Percentiles rank a stretch among this genome's conserved stretches.
Evolutionary conservation across 2,113 vertebrate genomes (phyloP).

Genomic region (Oophaga pumilio): DNA sequence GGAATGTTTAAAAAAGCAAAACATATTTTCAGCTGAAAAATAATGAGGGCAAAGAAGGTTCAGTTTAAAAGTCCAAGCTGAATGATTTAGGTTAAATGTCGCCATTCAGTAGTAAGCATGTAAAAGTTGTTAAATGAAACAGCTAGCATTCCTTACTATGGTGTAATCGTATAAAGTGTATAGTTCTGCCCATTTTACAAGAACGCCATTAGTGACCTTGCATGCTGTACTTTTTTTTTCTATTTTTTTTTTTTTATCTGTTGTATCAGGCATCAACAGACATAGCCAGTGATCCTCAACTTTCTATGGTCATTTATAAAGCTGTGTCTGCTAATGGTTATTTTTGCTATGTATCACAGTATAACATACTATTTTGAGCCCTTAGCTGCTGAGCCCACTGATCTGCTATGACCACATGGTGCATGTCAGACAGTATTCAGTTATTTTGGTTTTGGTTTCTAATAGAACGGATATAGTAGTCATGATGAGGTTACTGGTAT

Average conservation of each 20-base stretch:
- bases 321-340: not conserved
- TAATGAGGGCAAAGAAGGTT: not conserved
- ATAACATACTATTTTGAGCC: not conserved
- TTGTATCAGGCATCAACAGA: not conserved
- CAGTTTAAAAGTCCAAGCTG: not conserved
- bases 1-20: not conserved
- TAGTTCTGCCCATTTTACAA: not conserved
- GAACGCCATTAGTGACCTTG: not conserved
- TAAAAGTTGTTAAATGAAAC: not conserved
- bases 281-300: not conserved
- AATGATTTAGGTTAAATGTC: not conserved
- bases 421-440: not conserved
- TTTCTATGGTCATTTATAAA: not conserved
- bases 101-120: not conserved
- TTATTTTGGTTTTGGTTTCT: slow-evolving; percentile 20
- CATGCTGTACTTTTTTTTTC: not conserved
- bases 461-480: slow-evolving; percentile 14
- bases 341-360: not conserved
- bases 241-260: not conserved
- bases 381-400: not conserved
- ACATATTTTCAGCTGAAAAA: not conserved
- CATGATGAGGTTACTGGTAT: slow-evolving; percentile 20
- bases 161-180: not conserved
- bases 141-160: not conserved
- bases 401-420: slow-evolving; percentile 3